phyloP scores from a whole-genome alignment of 2,113 vertebrate species.

The Toxostoma redivivum region DNA sequence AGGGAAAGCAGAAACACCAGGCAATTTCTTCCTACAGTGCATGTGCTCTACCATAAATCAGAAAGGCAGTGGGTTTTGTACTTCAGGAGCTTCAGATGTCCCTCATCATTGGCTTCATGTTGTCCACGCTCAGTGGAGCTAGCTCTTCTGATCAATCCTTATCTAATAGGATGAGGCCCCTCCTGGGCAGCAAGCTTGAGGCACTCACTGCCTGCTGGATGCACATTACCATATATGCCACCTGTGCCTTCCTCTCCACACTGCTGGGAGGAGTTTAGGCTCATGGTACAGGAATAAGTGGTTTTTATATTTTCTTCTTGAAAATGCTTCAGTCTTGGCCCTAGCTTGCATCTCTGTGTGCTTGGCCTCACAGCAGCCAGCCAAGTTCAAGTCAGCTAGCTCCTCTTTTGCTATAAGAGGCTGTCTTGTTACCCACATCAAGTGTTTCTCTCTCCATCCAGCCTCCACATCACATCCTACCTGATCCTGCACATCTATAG shows the following conservation, averaged over 20 bases:
- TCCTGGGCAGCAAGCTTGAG: not conserved
- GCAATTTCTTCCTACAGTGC: not conserved
- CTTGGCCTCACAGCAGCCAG: not conserved
- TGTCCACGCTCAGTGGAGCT: not conserved
- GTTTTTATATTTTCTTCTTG: not conserved
- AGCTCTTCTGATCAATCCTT: not conserved
- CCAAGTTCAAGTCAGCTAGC: not conserved
- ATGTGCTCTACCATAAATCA: not conserved
- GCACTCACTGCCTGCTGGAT: not conserved
- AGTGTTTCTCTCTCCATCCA: not conserved
- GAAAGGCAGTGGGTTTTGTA: not conserved
- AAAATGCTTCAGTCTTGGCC: not conserved
- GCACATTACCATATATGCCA: not conserved
- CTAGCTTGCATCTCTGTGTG: not conserved
- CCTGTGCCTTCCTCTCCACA: not conserved
- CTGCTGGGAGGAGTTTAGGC: not conserved
- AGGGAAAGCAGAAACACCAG: not conserved
- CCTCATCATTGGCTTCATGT: not conserved
- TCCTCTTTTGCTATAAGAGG: not conserved
- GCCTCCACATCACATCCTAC: not conserved
- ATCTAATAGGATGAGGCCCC: accelerated
- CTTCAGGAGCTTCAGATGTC: not conserved
- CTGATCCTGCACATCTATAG: not conserved
- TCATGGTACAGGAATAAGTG: not conserved
- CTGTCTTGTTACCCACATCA: not conserved